Conservation (phyloP, 2,888 invertebrate species). For the Argyra leucocephala region DNA sequence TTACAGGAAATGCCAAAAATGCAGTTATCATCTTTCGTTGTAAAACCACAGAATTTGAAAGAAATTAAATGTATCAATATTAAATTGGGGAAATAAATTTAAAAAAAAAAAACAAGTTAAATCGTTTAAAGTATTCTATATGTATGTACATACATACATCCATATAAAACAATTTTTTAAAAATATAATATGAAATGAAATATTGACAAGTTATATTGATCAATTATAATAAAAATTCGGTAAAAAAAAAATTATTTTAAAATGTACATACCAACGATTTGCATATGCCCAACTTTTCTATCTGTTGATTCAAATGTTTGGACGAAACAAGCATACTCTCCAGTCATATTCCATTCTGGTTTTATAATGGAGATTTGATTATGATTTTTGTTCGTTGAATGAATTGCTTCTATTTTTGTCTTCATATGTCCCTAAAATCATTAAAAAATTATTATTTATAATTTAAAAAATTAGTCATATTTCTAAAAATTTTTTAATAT, state of each 20-base stretch:
- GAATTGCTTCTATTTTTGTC: constrained; percentile 41
- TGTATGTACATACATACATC: neutral
- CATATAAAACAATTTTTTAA: neutral
- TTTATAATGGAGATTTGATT: constrained; percentile 42
- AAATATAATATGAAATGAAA: neutral
- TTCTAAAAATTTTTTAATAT: too few species aligned
- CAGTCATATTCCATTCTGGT: constrained; percentile 44
- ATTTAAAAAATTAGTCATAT: too few species aligned
- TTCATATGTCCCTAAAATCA: constrained; percentile 42
- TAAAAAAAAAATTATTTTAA: constrained; percentile 15
- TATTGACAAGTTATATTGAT: neutral
- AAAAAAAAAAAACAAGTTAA: too few species aligned
- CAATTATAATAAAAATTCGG: neutral
- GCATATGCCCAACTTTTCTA: constrained; percentile 41
- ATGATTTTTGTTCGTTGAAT: constrained; percentile 39
- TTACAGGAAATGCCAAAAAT: too few species aligned
- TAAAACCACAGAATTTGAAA: too few species aligned
- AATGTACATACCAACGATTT: constrained; percentile 41
- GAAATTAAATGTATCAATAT: too few species aligned
- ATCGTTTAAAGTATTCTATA: neutral
- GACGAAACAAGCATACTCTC: constrained; percentile 43
- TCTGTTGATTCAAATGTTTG: constrained; percentile 44
- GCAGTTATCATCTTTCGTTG: too few species aligned
- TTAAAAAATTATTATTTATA: too few species aligned
- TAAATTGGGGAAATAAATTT: too few species aligned